Conservation (phyloP, 2,113 vertebrate genomes). For the Tiliqua scincoides region DNA sequence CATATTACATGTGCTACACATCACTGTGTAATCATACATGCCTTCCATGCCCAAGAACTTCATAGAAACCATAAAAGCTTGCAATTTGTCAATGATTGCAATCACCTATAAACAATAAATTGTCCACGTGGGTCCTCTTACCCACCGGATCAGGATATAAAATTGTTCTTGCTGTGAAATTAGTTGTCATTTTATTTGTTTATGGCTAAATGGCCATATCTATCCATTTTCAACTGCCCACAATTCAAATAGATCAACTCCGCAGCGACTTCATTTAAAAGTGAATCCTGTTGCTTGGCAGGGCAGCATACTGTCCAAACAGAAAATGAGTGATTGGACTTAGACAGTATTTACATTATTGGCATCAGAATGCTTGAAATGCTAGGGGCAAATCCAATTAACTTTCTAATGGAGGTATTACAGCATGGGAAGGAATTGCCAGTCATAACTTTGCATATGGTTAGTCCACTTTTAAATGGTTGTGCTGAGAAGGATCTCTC, state of each 20-base stretch:
- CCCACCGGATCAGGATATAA: background rate
- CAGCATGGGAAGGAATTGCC: background rate
- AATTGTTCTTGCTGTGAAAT: background rate
- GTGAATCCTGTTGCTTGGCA: background rate
- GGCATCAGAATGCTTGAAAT: slow-evolving; percentile 44
- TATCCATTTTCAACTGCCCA: background rate
- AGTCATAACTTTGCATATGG: background rate
- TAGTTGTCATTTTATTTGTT: background rate
- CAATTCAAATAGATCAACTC: background rate
- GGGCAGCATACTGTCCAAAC: background rate
- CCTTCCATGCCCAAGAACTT: background rate
- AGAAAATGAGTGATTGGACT: slow-evolving; percentile 15
- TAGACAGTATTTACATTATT: slow-evolving; percentile 8
- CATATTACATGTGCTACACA: background rate
- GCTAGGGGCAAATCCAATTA: slow-evolving; percentile 39
- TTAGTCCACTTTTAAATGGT: background rate
- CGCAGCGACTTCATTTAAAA: background rate
- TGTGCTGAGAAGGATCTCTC: background rate
- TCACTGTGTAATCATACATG: background rate
- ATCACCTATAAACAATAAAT: background rate
- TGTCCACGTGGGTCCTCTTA: background rate
- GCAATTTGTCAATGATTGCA: background rate
- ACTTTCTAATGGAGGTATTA: slow-evolving; percentile 24
- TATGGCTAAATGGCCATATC: background rate
- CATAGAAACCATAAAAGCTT: background rate